Base-by-base conservation (phyloP, 2,797 vertebrate genomes). In the Cirrhinus mrigala region DNA sequence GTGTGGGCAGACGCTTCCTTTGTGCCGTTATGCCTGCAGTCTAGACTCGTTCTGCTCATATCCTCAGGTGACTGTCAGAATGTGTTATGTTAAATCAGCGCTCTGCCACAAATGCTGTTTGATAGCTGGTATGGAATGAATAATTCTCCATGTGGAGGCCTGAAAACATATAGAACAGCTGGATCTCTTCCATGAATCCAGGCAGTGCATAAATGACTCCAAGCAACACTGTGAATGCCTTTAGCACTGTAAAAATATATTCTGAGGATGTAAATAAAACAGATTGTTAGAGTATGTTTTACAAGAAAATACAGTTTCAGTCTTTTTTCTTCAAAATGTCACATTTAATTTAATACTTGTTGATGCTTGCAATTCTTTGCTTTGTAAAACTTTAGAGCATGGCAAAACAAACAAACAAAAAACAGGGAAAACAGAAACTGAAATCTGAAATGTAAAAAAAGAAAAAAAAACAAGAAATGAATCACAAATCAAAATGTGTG, bases 11-110 rank as follows among this genome's bases (percentile, higher is more conserved):
- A 85, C 56, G 37, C 79, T 79, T 68, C 29, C 54, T 69, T 69
- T 84, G 70, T 75, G 79, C 46, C 37, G 20, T 64, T 52, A 27
- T 37, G 50, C n/a, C n/a, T 83, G 24, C 46, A 66, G 40, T 58
- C 81, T 56, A 86, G 48, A 56, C 82, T 78, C 14, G 60, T 22
- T 62, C 40, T 64, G 76, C 86, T 60, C n/a, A 27, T 79, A 58
- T 79, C 83, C 83, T 79, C 66, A 85, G 83, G 83, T 85, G 76
- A 78, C 40, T 85, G 83, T 85, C 83, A 85, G 76, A 71, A 60
- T 60, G 66, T 71, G 66, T 85, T 85, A 85, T 62, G 76, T 85
- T 85, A 85, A 79, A 71, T 85, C 33, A 70, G 20, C 1, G 3
- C 75, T 71, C 27, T 70, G 54, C 66, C 52, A 33, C 52, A 79